phyloP scores from a whole-genome alignment of 2,113 vertebrate genomes.

The Lontra canadensis region DNA sequence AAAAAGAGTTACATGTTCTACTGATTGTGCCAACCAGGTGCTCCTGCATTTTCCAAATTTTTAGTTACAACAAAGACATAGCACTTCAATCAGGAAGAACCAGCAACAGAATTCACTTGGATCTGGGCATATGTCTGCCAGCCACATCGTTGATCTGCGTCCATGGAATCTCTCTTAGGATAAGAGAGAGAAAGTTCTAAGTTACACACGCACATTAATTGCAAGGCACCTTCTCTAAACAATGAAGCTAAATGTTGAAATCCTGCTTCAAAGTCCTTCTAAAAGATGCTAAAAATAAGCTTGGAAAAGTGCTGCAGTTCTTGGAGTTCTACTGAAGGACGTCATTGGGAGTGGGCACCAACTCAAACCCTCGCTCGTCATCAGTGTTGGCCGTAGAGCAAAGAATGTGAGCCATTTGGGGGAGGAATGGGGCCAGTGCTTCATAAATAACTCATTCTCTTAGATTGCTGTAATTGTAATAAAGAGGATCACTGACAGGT shows the following conservation, averaged over 20 bases:
- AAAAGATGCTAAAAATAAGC: slow-evolving; percentile 70
- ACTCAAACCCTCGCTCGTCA: slow-evolving; percentile 60
- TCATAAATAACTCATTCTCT: slow-evolving; percentile 52
- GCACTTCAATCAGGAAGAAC: not conserved
- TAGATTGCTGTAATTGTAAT: slow-evolving; percentile 32
- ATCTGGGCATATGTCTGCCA: not conserved
- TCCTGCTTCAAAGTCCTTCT: slow-evolving; percentile 38
- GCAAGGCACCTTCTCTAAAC: slow-evolving; percentile 29
- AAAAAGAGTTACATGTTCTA: not conserved
- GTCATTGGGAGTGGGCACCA: slow-evolving; percentile 65
- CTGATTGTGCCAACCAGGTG: not conserved
- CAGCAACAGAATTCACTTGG: not conserved
- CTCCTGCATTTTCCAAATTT: not conserved
- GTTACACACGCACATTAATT: not conserved
- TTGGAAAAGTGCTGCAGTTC: slow-evolving; percentile 48
- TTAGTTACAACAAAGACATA: not conserved
- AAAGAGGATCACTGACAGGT: slow-evolving; percentile 47
- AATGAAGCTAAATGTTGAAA: slow-evolving; percentile 45
- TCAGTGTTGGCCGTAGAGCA: slow-evolving; percentile 59
- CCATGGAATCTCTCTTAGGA: not conserved
- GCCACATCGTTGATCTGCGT: not conserved
- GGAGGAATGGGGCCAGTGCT: slow-evolving; percentile 21
- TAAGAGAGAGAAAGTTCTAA: not conserved
- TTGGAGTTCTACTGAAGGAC: slow-evolving; percentile 49
- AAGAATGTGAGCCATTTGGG: slow-evolving; percentile 67